Percentiles rank a stretch among this genome's conserved stretches.
phyloP scores from a whole-genome alignment of 1,140 invertebrate genomes.

The Oscheius sp. region DNA sequence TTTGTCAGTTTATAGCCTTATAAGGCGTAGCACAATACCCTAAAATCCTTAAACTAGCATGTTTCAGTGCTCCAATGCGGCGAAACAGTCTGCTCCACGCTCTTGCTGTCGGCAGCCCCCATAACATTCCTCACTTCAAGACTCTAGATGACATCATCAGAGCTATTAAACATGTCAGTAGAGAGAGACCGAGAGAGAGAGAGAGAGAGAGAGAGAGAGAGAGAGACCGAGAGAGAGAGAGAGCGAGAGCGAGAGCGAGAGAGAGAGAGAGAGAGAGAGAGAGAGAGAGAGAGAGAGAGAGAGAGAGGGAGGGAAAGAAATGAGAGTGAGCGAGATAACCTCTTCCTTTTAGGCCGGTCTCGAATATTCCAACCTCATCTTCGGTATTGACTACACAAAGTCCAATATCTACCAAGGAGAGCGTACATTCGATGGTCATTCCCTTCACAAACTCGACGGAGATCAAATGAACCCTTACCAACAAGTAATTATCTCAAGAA shows the following conservation, averaged over 20 bases:
- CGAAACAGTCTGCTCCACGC: conserved; percentile 57
- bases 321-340: too few species aligned
- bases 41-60: neutral
- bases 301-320: too few species aligned
- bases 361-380: conserved; percentile 63
- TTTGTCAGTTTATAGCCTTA: conserved; percentile 50
- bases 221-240: neutral
- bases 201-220: neutral
- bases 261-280: neutral
- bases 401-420: conserved; percentile 66
- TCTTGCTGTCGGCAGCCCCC: conserved; percentile 58
- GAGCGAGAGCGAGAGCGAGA: too few species aligned
- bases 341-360: conserved; percentile 61
- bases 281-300: neutral
- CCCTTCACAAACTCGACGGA: conserved; percentile 61
- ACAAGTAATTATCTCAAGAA: conserved; percentile 50
- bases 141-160: conserved; percentile 57
- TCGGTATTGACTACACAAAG: conserved; percentile 65
- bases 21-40: neutral
- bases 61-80: conserved; percentile 54
- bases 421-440: conserved; percentile 62
- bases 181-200: neutral
- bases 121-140: conserved; percentile 60
- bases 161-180: conserved; percentile 57
- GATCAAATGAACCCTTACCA: conserved; percentile 60